A percentile compares a stretch with the other conserved stretches of the same genome.
Evolutionary conservation across 2,113 vertebrate species (phyloP).

Genomic region (Phoenicopterus ruber): DNA sequence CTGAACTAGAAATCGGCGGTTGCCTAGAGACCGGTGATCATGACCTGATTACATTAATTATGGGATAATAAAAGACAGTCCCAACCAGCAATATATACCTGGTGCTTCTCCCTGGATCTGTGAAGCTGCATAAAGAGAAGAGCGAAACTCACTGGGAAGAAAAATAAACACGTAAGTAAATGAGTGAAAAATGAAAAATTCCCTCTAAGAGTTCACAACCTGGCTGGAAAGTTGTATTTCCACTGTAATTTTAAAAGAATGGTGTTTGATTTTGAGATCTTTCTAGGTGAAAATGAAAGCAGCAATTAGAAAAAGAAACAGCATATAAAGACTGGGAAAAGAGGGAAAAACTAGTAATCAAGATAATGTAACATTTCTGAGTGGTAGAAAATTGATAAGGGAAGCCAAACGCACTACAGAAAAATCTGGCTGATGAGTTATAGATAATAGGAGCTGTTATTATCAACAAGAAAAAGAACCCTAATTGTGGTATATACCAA

Average conservation of each 20-base stretch:
- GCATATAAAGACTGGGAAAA: not conserved
- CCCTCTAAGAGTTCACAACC: not conserved
- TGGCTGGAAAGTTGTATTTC: not conserved
- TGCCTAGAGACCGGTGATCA: constrained; percentile 63
- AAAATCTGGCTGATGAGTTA: constrained; percentile 39
- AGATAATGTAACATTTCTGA: constrained; percentile 40
- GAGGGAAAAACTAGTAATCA: constrained; percentile 14
- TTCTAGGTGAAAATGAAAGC: constrained; percentile 5
- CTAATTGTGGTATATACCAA: not conserved
- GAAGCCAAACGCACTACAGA: constrained; percentile 1
- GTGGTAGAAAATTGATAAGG: constrained; percentile 18
- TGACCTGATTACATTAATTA: constrained; percentile 71
- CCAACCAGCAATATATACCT: constrained; percentile 47
- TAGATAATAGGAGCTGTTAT: not conserved
- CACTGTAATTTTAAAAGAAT: not conserved
- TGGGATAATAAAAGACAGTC: constrained; percentile 63
- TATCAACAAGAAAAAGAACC: constrained; percentile 11
- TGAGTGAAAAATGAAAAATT: not conserved
- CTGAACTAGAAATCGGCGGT: constrained; percentile 67
- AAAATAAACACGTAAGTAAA: not conserved
- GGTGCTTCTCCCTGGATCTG: not conserved
- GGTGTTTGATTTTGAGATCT: constrained; percentile 12
- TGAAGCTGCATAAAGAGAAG: not conserved
- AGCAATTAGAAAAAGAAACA: constrained; percentile 16
- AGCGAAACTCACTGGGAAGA: not conserved